Base-by-base conservation (phyloP, 2,888 invertebrate species). In the Sinohyriopsis cumingii region DNA sequence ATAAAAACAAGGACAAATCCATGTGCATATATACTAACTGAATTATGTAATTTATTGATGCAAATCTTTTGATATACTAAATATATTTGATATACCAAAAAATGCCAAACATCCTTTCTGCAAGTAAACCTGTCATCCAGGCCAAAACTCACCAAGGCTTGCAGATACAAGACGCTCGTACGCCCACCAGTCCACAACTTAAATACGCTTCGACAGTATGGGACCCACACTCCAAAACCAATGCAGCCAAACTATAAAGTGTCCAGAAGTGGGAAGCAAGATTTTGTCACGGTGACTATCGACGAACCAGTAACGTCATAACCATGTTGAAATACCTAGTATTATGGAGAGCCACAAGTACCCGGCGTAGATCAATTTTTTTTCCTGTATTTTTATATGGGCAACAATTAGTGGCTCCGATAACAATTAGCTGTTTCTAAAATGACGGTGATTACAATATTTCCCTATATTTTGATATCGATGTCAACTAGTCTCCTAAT, bases 181-280 rank as follows among this genome's bases (percentile, higher is more conserved):
- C 7, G 25, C 4, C 25, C 25, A 25, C 25, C 25, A 33, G 72
- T n/a, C 73, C 69, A 9, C 67, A 70, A 33, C 53, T 78, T 1
- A 73, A 77, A 28, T 75, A 75, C 60, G 67, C 64, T 1, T 60
- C 73, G 18, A 66, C 72, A 24, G 63, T 75, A 18, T 71, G 63
- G 71, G 68, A 72, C 45, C 68, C 69, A 25, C 55, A 59, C 54
- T 68, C 65, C n/a, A 45, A 72, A 55, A n/a, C 25, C n/a, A 65
- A 72, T 33, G 72, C 66, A 24, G 24, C 28, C 33, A 57, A 63
- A 18, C 19, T 73, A 5, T 73, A 75, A n/a, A 53, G 25, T 20
- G 70, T 72, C 4, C 72, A 78, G 67, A 25, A 72, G 20, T 28
- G 72, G 55, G 72, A 71, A 22, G 73, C 71, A 24, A 61, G 71